These are phyloP conservation scores for Drosophila anomalipes DNA, from an alignment of 2,888 invertebrate species.

Conservation along the genomic window DNA sequence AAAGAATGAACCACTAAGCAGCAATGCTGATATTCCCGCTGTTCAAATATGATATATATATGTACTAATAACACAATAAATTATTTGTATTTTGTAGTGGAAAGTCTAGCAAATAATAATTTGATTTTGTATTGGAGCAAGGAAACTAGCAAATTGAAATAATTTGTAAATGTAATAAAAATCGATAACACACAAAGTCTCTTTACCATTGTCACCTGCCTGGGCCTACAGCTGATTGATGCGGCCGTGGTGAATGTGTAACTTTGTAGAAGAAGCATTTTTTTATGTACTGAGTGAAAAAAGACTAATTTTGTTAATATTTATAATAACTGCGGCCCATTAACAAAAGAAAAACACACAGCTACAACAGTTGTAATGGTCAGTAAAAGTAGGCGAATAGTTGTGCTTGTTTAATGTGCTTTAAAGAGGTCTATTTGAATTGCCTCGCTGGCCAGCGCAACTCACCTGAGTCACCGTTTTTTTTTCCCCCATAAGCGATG, in stretches of 20 bases:
- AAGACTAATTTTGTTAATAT: slow-evolving; percentile 36
- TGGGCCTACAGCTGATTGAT: slow-evolving; percentile 11
- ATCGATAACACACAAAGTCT: neutral
- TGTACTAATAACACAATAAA: neutral
- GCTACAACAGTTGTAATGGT: slow-evolving; percentile 52
- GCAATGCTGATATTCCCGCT: slow-evolving; percentile 4
- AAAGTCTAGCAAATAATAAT: neutral
- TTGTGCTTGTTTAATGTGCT: neutral
- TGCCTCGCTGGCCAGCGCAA: slow-evolving; percentile 47
- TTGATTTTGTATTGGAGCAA: neutral
- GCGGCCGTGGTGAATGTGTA: slow-evolving; percentile 35
- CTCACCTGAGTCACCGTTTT: slow-evolving; percentile 51
- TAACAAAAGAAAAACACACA: slow-evolving; percentile 14
- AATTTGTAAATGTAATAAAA: neutral
- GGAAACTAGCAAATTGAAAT: neutral
- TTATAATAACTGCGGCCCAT: slow-evolving; percentile 6
- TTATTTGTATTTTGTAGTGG: neutral
- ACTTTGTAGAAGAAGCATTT: slow-evolving; percentile 46
- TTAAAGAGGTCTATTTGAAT: neutral
- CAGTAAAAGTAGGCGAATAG: slow-evolving; percentile 13
- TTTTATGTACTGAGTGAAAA: slow-evolving; percentile 60
- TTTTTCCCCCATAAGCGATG: neutral
- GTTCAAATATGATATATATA: neutral
- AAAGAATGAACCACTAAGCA: slow-evolving; percentile 11
- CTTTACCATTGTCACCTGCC: slow-evolving; percentile 17